Evolutionary conservation across 92 coral and sea anemone genomes (phyloP).

Genomic region (Metridium senile): DNA sequence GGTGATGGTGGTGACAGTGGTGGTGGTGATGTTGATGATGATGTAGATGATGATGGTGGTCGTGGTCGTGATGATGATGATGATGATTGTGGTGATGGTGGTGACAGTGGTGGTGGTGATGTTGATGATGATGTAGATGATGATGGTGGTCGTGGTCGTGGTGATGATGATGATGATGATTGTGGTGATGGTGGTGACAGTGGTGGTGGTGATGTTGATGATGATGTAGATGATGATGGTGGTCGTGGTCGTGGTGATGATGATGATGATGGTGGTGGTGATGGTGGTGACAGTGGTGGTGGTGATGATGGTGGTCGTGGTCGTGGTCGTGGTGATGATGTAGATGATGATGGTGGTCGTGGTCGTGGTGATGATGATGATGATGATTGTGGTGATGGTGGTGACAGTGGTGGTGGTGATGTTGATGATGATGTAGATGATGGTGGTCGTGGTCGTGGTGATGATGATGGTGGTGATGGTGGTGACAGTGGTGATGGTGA

Average conservation of each 20-base stretch:
- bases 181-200: background rate
- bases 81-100: background rate
- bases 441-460: background rate
- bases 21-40: background rate
- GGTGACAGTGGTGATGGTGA: background rate
- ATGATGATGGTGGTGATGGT: background rate
- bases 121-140: background rate
- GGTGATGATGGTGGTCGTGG: background rate
- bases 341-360: background rate
- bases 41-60: background rate
- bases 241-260: background rate
- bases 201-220: background rate
- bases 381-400: background rate
- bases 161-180: background rate
- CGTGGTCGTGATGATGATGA: background rate
- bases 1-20: background rate
- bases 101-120: background rate
- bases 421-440: background rate
- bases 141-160: background rate
- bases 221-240: background rate
- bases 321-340: background rate
- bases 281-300: background rate
- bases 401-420: background rate
- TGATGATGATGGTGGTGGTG: background rate
- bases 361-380: background rate